Evolutionary conservation across 2,888 invertebrate genomes (phyloP), one percentile per base, ranked within the genome.

Genomic region (Lochmaea crataegi): DNA sequence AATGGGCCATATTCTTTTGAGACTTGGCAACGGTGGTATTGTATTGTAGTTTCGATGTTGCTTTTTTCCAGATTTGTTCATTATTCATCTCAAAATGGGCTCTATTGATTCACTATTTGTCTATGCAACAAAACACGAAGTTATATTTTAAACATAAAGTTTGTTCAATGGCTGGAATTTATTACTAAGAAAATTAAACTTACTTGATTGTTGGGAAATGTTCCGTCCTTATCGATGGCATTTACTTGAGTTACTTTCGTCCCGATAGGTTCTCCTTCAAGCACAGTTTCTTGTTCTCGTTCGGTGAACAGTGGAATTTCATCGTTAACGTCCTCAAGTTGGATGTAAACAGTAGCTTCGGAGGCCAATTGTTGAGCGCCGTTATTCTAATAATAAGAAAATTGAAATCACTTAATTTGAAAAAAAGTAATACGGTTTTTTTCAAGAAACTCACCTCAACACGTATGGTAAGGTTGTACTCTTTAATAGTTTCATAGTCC

Each of bases 171-270:
- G 32, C 32, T 32, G 32, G 32, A 32, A 32, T 32, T 5, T 32
- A 6, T 32, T 5, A 32, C 5, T 5, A 4, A 4, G 22, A 1
- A 16, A 58, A 58, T 65, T 65, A 7, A 42, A 83, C 85, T 88
- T 87, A 96, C 96, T 91, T 96, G 94, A 88, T 97, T 97, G 87
- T 97, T 97, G 65, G 97, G 97, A 85, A 94, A 94, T 68, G 97
- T 97, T 82, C 97, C 97, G 85, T 97, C 97, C 87, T 96, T 96
- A 88, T 97, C 97, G 82, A 97, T 96, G 71, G 97, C 97, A 88
- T 97, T 96, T 85, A 97, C 96, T 89, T 96, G 96, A 51, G 96
- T 97, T 80, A 97, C 97, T 90, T 96, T 96, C 78, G 96, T 97
- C 77, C 97, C 97, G 81, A 97, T 94, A 56, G 96, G 96, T 87